Base-by-base conservation (phyloP, 2,113 vertebrate genomes). In the Corynorhinus townsendii region DNA sequence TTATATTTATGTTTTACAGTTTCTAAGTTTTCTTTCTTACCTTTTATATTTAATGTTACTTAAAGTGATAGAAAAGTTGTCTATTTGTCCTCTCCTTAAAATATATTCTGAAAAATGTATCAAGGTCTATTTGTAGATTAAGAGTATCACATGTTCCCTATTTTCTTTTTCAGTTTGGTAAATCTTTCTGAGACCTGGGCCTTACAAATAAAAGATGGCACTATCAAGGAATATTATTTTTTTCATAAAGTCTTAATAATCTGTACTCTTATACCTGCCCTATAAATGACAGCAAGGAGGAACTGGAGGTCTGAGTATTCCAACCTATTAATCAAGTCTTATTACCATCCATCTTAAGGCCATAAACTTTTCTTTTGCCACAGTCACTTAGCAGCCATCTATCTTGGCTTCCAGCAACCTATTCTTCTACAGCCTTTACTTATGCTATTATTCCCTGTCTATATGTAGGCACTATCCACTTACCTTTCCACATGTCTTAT, bases 51-150 rank as follows among this genome's bases (percentile, higher is more conserved):
- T 88, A 73, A 84, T 40, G 15, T 86, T 90, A 89, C 30, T 45
- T 24, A 30, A 69, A 85, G 28, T 52, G 40, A 52, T 5, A 69
- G 16, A 89, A 91, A 83, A 66, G 35, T 69, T 89, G 12, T 56
- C 56, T 93, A 93, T 43, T 26, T 77, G 35, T 49, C 38, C n/a
- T 80, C 22, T 84, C 11, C 66, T 38, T 71, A 89, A 97, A 96
- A 90, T 38, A 73, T 28, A 73, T 91, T 85, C 52, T 62, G 6
- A 64, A 89, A 88, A 83, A 72, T 66, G 7, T 24, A 87, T 69
- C 62, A 49, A 79, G 35, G 28, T n/a, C 47, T 77, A 43, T 22
- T 83, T 40, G 22, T n/a, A 87, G 40, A 86, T 43, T 54, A 83
- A 83, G 2, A 62, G 5, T 54, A 49, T 49, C 7, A 45, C 54